These are phyloP conservation scores for Cartodere bifasciata DNA, from an alignment of 2,888 invertebrate genomes.

Conservation along the genomic window DNA sequence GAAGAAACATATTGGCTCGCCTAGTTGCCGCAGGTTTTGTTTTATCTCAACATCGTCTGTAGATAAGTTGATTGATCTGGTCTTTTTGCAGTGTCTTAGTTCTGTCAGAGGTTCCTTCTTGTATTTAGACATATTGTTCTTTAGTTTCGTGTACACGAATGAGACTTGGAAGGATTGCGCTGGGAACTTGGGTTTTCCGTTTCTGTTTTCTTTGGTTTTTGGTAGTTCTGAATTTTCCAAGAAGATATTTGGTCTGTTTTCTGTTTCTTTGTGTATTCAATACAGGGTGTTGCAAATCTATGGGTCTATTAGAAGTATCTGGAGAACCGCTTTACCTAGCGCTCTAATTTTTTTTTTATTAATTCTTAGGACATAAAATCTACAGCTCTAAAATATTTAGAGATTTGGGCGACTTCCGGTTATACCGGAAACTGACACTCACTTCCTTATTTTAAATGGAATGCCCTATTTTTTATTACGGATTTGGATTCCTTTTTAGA, in stretches of 20 bases:
- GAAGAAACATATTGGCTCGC: conserved; percentile 94
- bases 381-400: too few species aligned
- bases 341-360: too few species aligned
- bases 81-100: conserved; percentile 87
- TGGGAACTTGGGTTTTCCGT: conserved; percentile 42
- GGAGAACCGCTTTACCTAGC: too few species aligned
- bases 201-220: conserved; percentile 45
- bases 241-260: conserved; percentile 77
- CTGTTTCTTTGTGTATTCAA: conserved; percentile 57
- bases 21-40: conserved; percentile 77
- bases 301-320: too few species aligned
- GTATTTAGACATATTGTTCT: conserved; percentile 76
- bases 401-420: too few species aligned
- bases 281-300: too few species aligned
- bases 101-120: conserved; percentile 88
- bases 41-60: conserved; percentile 97
- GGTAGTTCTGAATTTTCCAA: conserved; percentile 71
- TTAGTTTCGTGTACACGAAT: conserved; percentile 71
- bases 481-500: too few species aligned
- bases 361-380: too few species aligned
- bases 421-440: too few species aligned
- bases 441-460: too few species aligned
- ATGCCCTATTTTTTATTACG: too few species aligned
- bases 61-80: conserved; percentile 89
- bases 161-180: conserved; percentile 51